Conservation (phyloP, 2,888 invertebrate genomes). For the Tipula helvola region DNA sequence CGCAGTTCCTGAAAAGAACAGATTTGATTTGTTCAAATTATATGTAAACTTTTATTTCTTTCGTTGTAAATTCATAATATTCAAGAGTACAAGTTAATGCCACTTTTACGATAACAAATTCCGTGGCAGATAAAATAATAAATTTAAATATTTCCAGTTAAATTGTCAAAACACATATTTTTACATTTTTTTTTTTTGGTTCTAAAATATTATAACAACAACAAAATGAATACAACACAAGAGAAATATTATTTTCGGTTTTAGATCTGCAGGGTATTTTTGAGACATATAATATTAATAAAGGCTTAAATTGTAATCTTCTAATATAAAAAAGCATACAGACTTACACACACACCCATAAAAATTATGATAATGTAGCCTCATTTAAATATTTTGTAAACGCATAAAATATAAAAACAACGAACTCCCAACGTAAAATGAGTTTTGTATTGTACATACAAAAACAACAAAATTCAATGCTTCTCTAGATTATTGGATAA, state of each 20-base stretch:
- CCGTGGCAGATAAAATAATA: neutral
- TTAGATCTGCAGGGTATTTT: neutral
- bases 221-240: neutral
- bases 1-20: no score
- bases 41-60: no score
- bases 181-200: neutral
- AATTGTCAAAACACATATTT: neutral
- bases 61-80: neutral
- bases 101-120: neutral
- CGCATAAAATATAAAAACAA: neutral
- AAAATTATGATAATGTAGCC: neutral
- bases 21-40: no score
- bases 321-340: neutral
- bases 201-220: neutral
- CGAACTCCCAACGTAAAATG: neutral
- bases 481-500: neutral
- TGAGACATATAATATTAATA: neutral
- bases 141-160: neutral
- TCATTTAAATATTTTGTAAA: neutral
- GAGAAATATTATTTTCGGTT: neutral
- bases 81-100: neutral
- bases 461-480: neutral
- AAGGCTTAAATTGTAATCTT: slow-evolving; percentile 4
- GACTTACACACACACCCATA: neutral
- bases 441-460: neutral